Base-by-base conservation (phyloP, 2,797 vertebrate genomes). In the Pterois miles region DNA sequence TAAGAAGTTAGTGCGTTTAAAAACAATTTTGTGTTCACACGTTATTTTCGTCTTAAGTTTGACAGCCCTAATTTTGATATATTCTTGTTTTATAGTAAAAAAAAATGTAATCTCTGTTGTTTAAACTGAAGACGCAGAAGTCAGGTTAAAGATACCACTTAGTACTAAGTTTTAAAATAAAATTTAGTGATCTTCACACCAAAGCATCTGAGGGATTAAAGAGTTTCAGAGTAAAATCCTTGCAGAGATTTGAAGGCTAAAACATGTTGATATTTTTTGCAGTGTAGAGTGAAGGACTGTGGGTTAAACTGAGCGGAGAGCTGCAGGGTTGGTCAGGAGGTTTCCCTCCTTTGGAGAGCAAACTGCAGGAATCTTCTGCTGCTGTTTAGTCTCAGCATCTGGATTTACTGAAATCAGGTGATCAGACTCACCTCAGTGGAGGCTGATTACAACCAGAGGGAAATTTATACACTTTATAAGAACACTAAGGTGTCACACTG, bases 321-420 rank as follows among this genome's bases (percentile, higher is more conserved):
- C 64, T 29, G 54, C 18, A 18, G 64, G n/a, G 63, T 27, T 9
- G 1, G 40, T 54, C 29, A 38, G 57, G 71, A 68, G 53, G 59
- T 57, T 18, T 2, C 46, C 50, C 70, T 34, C 69, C 4, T 4
- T 10, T n/a, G 29, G 22, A 29, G 13, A 46, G 54, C 4, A 54
- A 73, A 33, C 71, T 38, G 50, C 65, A 48, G 63, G 70, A 62
- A 68, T 25, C 46, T 57, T 67, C 43, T 53, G 46, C 57, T 40
- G 46, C 43, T 53, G 34, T 62, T 60, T 3, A 62, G 65, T 23
- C 25, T 20, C 20, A 67, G 40, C 56, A 67, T 67, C 64, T 75
- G 63, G 40, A 66, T 48, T 67, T 8, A n/a, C 22, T 23, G n/a
- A 9, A 7, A 8, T 67, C 23, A 31, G 1, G n/a, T 52, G 23